Conservation (phyloP, 2,113 vertebrate genomes). For the Prochilodus magdalenae region DNA sequence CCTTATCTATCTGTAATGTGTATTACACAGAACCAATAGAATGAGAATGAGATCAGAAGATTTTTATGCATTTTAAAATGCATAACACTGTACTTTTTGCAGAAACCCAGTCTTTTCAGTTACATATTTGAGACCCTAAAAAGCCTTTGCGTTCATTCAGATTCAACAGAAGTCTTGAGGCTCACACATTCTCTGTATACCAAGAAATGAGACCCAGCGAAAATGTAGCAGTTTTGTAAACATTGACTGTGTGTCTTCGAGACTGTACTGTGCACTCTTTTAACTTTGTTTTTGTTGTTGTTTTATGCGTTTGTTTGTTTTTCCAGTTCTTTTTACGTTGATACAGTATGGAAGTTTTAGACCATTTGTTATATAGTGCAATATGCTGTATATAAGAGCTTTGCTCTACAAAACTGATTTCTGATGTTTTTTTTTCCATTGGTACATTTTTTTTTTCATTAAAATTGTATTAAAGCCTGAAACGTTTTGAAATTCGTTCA, state of each 20-base stretch:
- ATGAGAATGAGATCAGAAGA: not conserved
- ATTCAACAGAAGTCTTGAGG: slow-evolving; percentile 77
- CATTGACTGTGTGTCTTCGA: slow-evolving; percentile 85
- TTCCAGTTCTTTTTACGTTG: slow-evolving; percentile 67
- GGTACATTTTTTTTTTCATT: slow-evolving; percentile 82
- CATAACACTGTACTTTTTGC: not conserved
- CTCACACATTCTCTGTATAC: slow-evolving; percentile 82
- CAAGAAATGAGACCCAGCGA: slow-evolving; percentile 83
- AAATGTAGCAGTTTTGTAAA: slow-evolving; percentile 87
- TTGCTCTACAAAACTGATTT: slow-evolving; percentile 80
- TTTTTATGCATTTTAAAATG: slow-evolving; percentile 7
- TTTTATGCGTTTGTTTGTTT: slow-evolving; percentile 22
- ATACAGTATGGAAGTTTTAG: slow-evolving; percentile 78
- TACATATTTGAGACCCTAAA: slow-evolving; percentile 60
- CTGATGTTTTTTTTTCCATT: slow-evolving; percentile 78
- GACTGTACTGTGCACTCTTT: slow-evolving; percentile 83
- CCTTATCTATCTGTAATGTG: slow-evolving; percentile 61
- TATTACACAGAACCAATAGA: slow-evolving; percentile 45
- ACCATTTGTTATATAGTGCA: slow-evolving; percentile 83
- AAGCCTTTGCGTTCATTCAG: slow-evolving; percentile 78
- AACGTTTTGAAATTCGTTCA: slow-evolving; percentile 14
- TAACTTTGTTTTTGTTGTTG: slow-evolving; percentile 59
- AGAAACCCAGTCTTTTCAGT: slow-evolving; percentile 13
- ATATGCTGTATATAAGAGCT: slow-evolving; percentile 86
- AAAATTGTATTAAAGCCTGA: slow-evolving; percentile 78